A percentile compares a stretch with the other conserved stretches of the same genome.
These are phyloP conservation scores for Pristiophorus japonicus DNA, from an alignment of 2,113 vertebrate species.

Conservation along the genomic window DNA sequence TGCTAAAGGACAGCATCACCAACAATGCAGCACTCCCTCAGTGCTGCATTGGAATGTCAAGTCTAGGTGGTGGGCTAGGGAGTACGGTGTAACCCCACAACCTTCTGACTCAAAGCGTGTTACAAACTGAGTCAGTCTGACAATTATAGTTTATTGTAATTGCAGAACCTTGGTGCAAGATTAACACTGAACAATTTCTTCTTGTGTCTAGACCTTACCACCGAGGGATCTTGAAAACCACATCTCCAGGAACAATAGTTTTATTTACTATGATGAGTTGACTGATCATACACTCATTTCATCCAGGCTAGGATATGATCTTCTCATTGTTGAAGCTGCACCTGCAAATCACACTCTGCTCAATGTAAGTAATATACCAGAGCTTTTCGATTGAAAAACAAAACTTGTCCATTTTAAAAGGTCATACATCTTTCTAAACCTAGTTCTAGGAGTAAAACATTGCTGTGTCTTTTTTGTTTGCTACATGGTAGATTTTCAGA, in stretches of 20 bases:
- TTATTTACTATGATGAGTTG: slow-evolving; percentile 65
- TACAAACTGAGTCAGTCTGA: neutral
- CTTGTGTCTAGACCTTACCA: slow-evolving; percentile 66
- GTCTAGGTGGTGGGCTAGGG: neutral
- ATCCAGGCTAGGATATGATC: slow-evolving; percentile 68
- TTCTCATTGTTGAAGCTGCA: slow-evolving; percentile 51
- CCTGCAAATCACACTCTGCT: slow-evolving; percentile 49
- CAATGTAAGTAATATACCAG: slow-evolving; percentile 43
- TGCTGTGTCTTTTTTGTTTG: neutral
- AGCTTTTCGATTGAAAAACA: neutral
- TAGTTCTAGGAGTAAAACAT: neutral
- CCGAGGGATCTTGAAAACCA: slow-evolving; percentile 82
- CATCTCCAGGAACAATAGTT: slow-evolving; percentile 61
- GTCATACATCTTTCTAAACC: neutral
- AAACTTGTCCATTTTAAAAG: neutral
- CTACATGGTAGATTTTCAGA: neutral
- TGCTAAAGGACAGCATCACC: neutral
- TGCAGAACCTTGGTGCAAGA: neutral
- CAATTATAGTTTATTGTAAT: neutral
- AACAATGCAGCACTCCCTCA: neutral
- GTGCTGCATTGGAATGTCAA: neutral
- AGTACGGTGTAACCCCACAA: neutral
- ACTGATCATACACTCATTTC: slow-evolving; percentile 57
- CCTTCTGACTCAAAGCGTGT: neutral
- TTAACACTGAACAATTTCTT: neutral